A percentile compares a stretch with the other conserved stretches of the same genome.
phyloP scores from a whole-genome alignment of 2,113 vertebrate species.

The Micromys minutus region DNA sequence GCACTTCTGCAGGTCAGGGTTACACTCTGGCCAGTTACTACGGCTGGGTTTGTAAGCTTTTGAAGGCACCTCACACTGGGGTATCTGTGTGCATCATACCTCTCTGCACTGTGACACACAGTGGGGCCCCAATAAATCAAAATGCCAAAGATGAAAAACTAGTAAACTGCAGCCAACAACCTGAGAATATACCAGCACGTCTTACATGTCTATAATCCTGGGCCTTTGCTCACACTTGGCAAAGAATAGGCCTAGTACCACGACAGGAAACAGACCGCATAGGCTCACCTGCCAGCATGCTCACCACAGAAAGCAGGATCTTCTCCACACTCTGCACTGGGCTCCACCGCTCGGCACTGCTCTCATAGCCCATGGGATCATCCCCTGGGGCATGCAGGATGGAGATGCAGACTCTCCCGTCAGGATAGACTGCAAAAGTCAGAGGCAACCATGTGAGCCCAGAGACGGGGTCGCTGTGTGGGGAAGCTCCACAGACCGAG shows the following conservation, averaged over 20 bases:
- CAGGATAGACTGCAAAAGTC: conserved; percentile 92
- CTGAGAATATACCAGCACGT: rapidly evolving
- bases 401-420: conserved; percentile 97
- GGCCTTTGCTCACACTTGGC: rapidly evolving
- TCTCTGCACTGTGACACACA: rapidly evolving
- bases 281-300: conserved; percentile 95
- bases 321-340: conserved; percentile 99
- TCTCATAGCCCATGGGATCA: conserved; percentile 99
- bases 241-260: rapidly evolving
- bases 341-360: conserved; percentile 97
- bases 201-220: rapidly evolving
- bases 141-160: rapidly evolving
- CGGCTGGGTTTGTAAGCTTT: background rate
- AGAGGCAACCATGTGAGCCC: no score
- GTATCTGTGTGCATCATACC: background rate
- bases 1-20: rapidly evolving
- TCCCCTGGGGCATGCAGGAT: conserved; percentile 98
- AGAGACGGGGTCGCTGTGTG: rapidly evolving
- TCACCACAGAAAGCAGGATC: conserved; percentile 97
- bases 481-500: background rate
- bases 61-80: background rate
- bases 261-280: background rate
- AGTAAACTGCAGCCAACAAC: rapidly evolving
- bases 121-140: background rate
- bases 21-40: rapidly evolving